These are phyloP conservation scores for Scolopax mira DNA, from an alignment of 2,113 vertebrate species.

Conservation along the genomic window DNA sequence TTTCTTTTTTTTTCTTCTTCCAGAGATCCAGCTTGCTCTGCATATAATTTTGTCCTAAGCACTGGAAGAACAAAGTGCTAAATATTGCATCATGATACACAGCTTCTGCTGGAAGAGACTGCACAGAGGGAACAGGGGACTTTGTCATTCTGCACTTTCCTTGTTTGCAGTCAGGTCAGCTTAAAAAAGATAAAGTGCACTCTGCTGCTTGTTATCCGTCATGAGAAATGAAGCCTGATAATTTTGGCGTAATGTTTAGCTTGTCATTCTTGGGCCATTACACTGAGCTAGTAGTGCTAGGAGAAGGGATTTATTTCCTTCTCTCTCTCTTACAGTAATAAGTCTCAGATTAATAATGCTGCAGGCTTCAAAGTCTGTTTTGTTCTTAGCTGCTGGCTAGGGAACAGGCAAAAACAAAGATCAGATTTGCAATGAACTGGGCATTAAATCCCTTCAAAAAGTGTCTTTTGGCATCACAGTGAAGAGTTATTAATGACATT, in stretches of 20 bases:
- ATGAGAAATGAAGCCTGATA: slow-evolving; percentile 60
- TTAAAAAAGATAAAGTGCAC: slow-evolving; percentile 58
- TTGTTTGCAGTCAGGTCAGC: slow-evolving; percentile 36
- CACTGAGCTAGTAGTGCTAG: slow-evolving; percentile 27
- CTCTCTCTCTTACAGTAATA: slow-evolving; percentile 13
- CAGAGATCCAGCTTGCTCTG: neutral
- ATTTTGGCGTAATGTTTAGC: slow-evolving; percentile 44
- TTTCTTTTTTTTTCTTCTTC: neutral
- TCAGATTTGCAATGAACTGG: slow-evolving; percentile 21
- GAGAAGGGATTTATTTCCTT: slow-evolving; percentile 48
- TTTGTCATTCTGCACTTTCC: slow-evolving; percentile 41
- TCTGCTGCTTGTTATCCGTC: slow-evolving; percentile 4
- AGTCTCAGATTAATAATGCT: slow-evolving; percentile 54
- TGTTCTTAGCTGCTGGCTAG: slow-evolving; percentile 31
- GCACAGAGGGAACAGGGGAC: neutral
- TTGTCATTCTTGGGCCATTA: slow-evolving; percentile 64
- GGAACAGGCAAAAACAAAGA: slow-evolving; percentile 22
- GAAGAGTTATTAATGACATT: slow-evolving; percentile 19
- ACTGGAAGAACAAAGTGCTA: neutral
- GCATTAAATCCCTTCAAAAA: slow-evolving; percentile 27
- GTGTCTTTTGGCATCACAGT: neutral
- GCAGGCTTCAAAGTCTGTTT: slow-evolving; percentile 42
- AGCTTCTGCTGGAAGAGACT: neutral
- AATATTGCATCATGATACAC: neutral
- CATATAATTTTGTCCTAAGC: neutral